Percentiles rank a stretch among this genome's conserved stretches.
Conservation (phyloP, 2,113 vertebrate species). For the Micromys minutus region DNA sequence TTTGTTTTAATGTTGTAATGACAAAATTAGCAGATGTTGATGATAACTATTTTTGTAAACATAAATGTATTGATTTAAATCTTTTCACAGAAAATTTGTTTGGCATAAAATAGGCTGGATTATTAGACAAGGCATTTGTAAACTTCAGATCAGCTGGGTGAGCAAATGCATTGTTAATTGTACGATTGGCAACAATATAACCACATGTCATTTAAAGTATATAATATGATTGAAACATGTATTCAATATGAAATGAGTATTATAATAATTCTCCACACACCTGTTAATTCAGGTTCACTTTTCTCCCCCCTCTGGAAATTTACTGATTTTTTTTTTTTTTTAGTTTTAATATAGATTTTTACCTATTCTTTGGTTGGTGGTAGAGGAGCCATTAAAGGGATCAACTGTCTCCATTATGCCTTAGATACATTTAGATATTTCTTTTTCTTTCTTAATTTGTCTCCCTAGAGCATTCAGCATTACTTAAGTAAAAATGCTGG, state of each 20-base stretch:
- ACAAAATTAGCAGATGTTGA: slow-evolving; percentile 42
- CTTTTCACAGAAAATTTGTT: slow-evolving; percentile 38
- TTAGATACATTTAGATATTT: background rate
- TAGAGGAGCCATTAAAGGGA: no score
- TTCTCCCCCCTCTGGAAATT: background rate
- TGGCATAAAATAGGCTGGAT: background rate
- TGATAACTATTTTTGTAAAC: slow-evolving; percentile 44
- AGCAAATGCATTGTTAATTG: background rate
- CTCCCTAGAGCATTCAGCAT: background rate
- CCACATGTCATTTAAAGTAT: background rate
- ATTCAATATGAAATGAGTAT: background rate
- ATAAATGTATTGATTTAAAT: slow-evolving; percentile 61
- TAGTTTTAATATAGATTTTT: background rate
- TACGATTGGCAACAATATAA: background rate
- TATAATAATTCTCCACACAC: background rate
- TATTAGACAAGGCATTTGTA: slow-evolving; percentile 9
- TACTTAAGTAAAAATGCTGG: background rate
- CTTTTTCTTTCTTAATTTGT: background rate
- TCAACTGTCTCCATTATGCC: background rate
- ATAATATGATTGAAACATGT: background rate
- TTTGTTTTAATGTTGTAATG: slow-evolving; percentile 26
- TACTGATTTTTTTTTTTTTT: background rate
- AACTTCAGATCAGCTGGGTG: background rate
- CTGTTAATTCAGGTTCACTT: background rate
- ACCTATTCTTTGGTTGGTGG: background rate